phyloP scores from a whole-genome alignment of 35 echinoderm and acorn worm genomes.

The Ophioderma brevispina region DNA sequence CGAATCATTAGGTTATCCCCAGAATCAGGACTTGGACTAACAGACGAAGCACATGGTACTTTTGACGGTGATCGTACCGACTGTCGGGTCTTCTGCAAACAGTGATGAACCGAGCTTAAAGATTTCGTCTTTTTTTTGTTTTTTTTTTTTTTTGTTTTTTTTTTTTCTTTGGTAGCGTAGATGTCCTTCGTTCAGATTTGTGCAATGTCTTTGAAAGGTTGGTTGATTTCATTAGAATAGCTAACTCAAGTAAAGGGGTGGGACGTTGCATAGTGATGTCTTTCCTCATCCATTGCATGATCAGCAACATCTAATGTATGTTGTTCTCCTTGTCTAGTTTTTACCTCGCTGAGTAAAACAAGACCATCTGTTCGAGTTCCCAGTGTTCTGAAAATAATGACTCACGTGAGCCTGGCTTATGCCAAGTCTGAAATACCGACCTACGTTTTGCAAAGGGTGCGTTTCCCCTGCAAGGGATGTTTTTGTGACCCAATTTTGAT shows the following conservation, averaged over 20 bases:
- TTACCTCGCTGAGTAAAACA: too few species aligned
- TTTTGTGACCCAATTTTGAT: neutral
- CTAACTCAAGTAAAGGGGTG: too few species aligned
- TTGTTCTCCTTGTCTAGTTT: too few species aligned
- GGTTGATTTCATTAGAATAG: neutral
- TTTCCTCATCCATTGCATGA: too few species aligned
- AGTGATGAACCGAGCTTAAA: neutral
- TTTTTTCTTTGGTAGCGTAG: too few species aligned
- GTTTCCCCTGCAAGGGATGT: constrained; percentile 48
- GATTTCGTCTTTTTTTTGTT: too few species aligned
- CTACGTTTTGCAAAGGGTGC: constrained; percentile 49
- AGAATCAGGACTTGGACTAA: constrained; percentile 34
- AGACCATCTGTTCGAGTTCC: too few species aligned
- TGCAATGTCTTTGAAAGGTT: neutral
- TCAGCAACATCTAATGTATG: too few species aligned
- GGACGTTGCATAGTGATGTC: too few species aligned
- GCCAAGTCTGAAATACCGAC: neutral
- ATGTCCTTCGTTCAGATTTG: too few species aligned
- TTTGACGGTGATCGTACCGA: neutral
- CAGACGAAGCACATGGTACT: neutral
- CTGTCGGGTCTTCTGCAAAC: neutral
- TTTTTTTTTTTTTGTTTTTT: neutral
- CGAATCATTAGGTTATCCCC: constrained; percentile 40
- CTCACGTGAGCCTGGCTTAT: neutral
- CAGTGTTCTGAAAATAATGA: too few species aligned